Base-by-base conservation (phyloP, 2,888 invertebrate species). In the Pycnomerus fuliginosus region DNA sequence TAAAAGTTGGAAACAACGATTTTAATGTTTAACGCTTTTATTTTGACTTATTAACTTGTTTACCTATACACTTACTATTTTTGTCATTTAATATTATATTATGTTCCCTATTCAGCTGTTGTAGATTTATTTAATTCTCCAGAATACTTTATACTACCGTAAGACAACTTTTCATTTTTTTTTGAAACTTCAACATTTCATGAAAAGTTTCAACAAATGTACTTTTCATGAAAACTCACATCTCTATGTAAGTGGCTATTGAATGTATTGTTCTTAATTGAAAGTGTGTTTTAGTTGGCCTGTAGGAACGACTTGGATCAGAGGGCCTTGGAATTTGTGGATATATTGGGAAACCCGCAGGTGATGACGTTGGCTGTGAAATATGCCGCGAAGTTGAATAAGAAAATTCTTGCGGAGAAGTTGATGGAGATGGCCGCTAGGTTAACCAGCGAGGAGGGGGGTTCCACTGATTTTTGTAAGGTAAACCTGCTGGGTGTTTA, bases 271-370 rank as follows among this genome's bases (percentile, higher is more conserved):
- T n/a, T n/a, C n/a, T n/a, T 30, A 10, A 44, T 44, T 42, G 48
- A 23, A 30, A 7, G 42, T 58, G 53, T 49, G 62, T 68, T 74
- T 16, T 71, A 92, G 90, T 71, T 91, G 50, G 87, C 94, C 1
- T 90, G 90, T 62, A 83, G 87, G 55, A 84, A 84, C 54, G 89
- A 90, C 68, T 79, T 87, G 52, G 94, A 96, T 64, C 85, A 84
- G 59, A 79, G 95, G 24, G 95, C 93, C 0, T 73, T 90, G 31
- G 95, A 96, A 70, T 75, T 95, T 11, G 87, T 92, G 69, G 85
- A 89, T 62, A 76, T 92, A 56, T 79, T 95, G 61, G 83, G 84
- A 13, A 86, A 87, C 60, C 82, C 84, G 1, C 84, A 86, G 28
- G 75, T 92, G 0, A 71, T 94, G 22, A 87, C 87, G 49, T 74